Evolutionary conservation across 2,797 vertebrate species (phyloP).

Genomic region (Artibeus jamaicensis): DNA sequence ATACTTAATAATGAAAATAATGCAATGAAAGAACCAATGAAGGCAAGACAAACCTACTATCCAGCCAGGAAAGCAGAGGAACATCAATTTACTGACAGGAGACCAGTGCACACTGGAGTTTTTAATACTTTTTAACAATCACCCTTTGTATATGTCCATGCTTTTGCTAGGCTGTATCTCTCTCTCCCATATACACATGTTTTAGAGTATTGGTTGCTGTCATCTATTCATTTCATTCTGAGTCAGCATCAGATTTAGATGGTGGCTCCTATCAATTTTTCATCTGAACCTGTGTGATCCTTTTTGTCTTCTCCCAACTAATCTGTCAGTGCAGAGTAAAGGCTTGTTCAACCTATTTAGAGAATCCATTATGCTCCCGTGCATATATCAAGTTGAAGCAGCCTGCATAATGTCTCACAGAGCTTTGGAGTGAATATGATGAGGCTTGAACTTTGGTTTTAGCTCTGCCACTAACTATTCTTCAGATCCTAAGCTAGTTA

Average conservation of each 20-base stretch:
- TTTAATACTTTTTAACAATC: constrained; percentile 28
- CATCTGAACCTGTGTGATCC: constrained; percentile 57
- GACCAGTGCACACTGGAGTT: not conserved
- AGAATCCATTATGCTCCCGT: constrained; percentile 41
- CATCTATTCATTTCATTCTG: not conserved
- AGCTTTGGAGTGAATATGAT: not conserved
- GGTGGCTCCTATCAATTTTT: constrained; percentile 40
- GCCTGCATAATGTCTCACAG: not conserved
- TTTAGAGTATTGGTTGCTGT: rapidly evolving
- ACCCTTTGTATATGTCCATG: not conserved
- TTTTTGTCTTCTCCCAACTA: constrained; percentile 49
- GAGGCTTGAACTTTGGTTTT: not conserved
- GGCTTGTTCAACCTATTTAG: constrained; percentile 49
- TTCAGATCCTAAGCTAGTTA: not conserved
- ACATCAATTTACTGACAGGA: constrained; percentile 33
- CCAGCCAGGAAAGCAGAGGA: constrained; percentile 20
- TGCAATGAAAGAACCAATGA: constrained; percentile 23
- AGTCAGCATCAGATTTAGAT: constrained; percentile 13
- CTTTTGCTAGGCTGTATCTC: not conserved
- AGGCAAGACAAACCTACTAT: constrained; percentile 35
- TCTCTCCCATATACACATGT: rapidly evolving
- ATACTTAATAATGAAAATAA: not conserved
- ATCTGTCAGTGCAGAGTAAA: constrained; percentile 61
- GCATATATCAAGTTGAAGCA: constrained; percentile 61
- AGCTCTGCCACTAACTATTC: not conserved